phyloP scores from a whole-genome alignment of 2,888 invertebrate genomes.

The Drosophila gaucha region DNA sequence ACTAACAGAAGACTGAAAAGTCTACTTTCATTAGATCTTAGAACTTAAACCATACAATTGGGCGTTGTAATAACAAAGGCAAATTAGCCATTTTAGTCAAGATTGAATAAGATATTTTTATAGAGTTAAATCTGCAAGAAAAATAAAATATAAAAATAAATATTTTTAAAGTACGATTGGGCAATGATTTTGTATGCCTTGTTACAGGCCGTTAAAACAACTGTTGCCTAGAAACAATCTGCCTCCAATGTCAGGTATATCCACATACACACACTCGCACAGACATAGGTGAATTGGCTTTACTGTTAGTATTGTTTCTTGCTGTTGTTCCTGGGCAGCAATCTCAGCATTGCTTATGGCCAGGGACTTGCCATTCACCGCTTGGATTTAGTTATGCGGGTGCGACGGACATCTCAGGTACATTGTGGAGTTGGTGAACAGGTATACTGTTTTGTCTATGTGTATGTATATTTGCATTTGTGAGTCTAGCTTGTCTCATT shows the following conservation, averaged over 20 bases:
- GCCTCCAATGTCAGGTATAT: background rate
- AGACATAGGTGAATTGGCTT: slow-evolving; percentile 2
- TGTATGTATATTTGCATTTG: slow-evolving; percentile 11
- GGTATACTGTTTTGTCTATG: slow-evolving; percentile 17
- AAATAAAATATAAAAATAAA: no score
- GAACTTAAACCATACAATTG: no score
- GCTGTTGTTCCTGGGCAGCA: slow-evolving; percentile 20
- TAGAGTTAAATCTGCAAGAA: no score
- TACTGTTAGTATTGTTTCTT: slow-evolving; percentile 7
- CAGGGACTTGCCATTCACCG: slow-evolving; percentile 4
- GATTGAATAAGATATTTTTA: no score
- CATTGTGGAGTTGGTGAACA: slow-evolving; percentile 6
- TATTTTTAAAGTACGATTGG: no score
- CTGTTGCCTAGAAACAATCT: background rate
- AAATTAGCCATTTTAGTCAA: no score
- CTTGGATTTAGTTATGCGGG: slow-evolving; percentile 6
- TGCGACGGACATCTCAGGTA: background rate
- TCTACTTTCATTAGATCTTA: no score
- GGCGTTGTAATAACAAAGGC: no score
- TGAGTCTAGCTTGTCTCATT: slow-evolving; percentile 55
- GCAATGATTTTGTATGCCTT: no score
- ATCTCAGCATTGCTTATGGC: slow-evolving; percentile 43
- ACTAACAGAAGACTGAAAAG: no score
- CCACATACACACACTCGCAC: background rate
- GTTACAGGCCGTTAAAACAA: background rate